Conservation (phyloP, 2,888 invertebrate genomes). For the Thymelicus acteon region DNA sequence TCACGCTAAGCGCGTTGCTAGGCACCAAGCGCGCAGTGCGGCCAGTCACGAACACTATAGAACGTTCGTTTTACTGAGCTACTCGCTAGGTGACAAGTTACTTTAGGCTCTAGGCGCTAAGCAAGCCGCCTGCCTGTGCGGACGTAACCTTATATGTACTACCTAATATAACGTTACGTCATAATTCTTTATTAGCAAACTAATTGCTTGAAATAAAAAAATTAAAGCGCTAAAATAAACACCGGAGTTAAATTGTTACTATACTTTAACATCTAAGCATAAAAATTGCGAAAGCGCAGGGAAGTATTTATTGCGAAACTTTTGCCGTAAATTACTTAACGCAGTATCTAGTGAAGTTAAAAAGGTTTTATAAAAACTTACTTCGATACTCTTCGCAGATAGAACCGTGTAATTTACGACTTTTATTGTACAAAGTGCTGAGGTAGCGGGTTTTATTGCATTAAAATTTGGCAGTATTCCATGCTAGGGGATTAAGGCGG, state of each 20-base stretch:
- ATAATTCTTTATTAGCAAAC: too few relatives aligned
- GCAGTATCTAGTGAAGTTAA: neutral
- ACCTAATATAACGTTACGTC: too few relatives aligned
- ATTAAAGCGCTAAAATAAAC: too few relatives aligned
- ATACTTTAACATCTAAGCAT: neutral
- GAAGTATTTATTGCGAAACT: constrained; percentile 15
- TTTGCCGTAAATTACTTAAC: constrained; percentile 23
- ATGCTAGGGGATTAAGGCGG: neutral
- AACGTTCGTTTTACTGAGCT: too few relatives aligned
- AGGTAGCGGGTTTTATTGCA: neutral
- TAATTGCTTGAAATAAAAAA: too few relatives aligned
- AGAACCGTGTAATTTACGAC: neutral
- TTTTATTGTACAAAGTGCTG: constrained; percentile 1
- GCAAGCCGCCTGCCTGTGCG: too few relatives aligned
- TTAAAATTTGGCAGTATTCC: constrained; percentile 3
- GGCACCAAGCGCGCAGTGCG: too few relatives aligned
- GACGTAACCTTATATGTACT: too few relatives aligned
- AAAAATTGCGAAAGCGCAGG: neutral
- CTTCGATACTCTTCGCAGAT: neutral
- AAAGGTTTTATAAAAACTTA: constrained; percentile 17
- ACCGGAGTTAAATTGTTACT: neutral
- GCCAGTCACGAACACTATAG: too few relatives aligned
- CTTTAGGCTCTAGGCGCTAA: too few relatives aligned
- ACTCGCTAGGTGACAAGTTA: too few relatives aligned
- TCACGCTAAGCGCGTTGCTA: too few relatives aligned